These are phyloP conservation scores for Spilosoma lubricipeda DNA, from an alignment of 2,888 invertebrate species.

Conservation along the genomic window DNA sequence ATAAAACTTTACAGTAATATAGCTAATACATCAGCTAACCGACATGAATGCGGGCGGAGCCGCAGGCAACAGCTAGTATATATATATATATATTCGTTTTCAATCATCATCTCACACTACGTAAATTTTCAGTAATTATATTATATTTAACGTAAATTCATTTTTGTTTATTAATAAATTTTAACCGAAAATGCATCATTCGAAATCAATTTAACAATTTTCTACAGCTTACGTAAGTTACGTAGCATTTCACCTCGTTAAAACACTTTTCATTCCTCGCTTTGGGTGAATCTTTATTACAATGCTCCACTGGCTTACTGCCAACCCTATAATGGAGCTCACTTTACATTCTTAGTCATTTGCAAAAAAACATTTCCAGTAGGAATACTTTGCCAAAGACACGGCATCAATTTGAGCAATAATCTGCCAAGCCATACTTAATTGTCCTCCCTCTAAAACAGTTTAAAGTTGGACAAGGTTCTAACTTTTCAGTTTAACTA, in stretches of 20 bases:
- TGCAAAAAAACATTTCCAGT: neutral
- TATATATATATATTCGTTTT: too few relatives aligned
- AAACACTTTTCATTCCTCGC: neutral
- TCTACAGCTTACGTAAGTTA: neutral
- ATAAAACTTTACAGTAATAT: too few relatives aligned
- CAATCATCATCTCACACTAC: too few relatives aligned
- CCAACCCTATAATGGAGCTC: neutral
- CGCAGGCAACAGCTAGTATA: too few relatives aligned
- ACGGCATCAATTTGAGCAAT: neutral
- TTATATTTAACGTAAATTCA: neutral
- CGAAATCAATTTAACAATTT: neutral
- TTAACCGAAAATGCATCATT: neutral
- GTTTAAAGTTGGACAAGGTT: neutral
- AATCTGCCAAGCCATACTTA: neutral
- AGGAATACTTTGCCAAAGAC: neutral
- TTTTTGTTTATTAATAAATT: neutral
- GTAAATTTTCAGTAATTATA: neutral
- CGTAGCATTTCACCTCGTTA: neutral
- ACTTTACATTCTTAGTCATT: neutral
- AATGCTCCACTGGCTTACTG: neutral
- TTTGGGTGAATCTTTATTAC: neutral
- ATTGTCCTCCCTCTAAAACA: neutral
- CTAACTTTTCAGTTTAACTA: neutral
- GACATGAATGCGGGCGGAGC: too few relatives aligned
- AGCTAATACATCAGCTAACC: too few relatives aligned